These are phyloP conservation scores for Novumbra hubbsi DNA, from an alignment of 2,797 vertebrate species.

Conservation along the genomic window DNA sequence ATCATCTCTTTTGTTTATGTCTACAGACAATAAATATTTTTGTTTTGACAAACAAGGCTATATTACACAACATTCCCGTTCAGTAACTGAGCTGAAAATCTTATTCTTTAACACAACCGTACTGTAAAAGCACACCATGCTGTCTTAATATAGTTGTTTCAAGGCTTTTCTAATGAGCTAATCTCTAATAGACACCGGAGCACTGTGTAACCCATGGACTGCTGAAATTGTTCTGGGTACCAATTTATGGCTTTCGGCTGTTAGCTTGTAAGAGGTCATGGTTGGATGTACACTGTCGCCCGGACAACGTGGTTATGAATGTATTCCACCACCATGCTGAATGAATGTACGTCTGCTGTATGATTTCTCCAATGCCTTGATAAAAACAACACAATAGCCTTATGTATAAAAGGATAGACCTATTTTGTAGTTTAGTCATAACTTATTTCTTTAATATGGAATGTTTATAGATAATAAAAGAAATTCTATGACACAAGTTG, in stretches of 20 bases:
- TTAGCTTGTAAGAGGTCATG: background rate
- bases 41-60: background rate
- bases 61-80: background rate
- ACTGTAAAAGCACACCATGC: background rate
- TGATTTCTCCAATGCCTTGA: background rate
- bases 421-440: slow-evolving; percentile 7
- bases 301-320: background rate
- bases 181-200: too few relatives aligned
- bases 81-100: background rate
- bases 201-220: background rate
- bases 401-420: slow-evolving; percentile 12
- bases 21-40: background rate
- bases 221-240: background rate
- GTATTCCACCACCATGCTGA: background rate
- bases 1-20: background rate
- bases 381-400: slow-evolving; percentile 3
- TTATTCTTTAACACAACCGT: background rate
- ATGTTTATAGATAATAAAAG: slow-evolving; percentile 17
- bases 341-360: background rate
- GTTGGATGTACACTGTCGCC: background rate
- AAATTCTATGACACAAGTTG: slow-evolving; percentile 25
- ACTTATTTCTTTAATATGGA: slow-evolving; percentile 1
- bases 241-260: background rate
- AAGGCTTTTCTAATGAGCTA: too few relatives aligned
- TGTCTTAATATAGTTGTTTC: background rate